These are phyloP conservation scores for Lepidurus arcticus DNA, from an alignment of 1,140 invertebrate species.

Conservation along the genomic window DNA sequence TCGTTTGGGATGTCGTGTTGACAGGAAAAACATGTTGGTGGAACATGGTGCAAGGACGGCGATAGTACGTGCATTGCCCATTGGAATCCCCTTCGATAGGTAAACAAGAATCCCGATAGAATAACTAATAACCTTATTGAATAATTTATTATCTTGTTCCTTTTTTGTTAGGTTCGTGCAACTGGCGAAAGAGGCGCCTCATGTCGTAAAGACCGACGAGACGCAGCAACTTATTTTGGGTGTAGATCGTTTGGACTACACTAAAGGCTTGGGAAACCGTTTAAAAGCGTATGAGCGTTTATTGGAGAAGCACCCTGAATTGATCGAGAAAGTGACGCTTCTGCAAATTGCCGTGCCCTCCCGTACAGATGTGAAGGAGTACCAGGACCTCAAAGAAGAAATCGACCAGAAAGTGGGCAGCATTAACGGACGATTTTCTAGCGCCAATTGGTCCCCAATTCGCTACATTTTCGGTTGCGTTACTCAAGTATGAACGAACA, in stretches of 20 bases:
- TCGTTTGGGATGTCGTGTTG: slow-evolving; percentile 76
- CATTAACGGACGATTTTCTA: slow-evolving; percentile 80
- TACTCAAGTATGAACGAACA: slow-evolving; percentile 31
- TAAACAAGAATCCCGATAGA: background rate
- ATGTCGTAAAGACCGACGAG: slow-evolving; percentile 53
- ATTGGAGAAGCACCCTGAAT: slow-evolving; percentile 76
- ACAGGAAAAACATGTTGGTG: slow-evolving; percentile 75
- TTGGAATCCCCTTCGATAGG: slow-evolving; percentile 76
- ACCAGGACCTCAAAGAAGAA: slow-evolving; percentile 83
- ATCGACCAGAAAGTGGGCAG: slow-evolving; percentile 81
- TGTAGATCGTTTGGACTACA: slow-evolving; percentile 84
- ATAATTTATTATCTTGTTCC: background rate
- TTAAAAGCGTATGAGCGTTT: slow-evolving; percentile 76
- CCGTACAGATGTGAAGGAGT: slow-evolving; percentile 81
- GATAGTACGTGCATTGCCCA: slow-evolving; percentile 71
- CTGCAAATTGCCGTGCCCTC: slow-evolving; percentile 83
- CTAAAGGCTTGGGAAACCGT: slow-evolving; percentile 80
- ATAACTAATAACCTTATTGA: background rate
- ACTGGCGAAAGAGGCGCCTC: slow-evolving; percentile 68
- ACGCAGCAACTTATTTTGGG: slow-evolving; percentile 76
- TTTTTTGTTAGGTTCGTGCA: slow-evolving; percentile 59
- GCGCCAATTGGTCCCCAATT: slow-evolving; percentile 84
- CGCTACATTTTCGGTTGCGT: slow-evolving; percentile 85
- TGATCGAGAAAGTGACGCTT: slow-evolving; percentile 70
- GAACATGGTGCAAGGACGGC: slow-evolving; percentile 80